Evolutionary conservation across 1,140 invertebrate genomes (phyloP), one percentile per base, ranked within the genome.

Genomic region (Neodiprion fabricii): DNA sequence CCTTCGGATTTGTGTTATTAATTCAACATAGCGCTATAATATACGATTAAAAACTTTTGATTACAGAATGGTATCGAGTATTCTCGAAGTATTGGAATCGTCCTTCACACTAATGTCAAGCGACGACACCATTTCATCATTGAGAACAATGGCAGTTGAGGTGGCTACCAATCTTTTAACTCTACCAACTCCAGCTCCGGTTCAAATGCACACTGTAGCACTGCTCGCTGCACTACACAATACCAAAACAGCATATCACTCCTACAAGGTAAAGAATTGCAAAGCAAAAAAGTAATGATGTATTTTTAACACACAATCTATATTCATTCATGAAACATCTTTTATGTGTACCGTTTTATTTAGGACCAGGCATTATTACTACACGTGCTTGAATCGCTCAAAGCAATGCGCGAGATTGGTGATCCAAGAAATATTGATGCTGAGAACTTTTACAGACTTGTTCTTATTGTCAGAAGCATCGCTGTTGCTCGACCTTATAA

Each of bases 391-490:
- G 89, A 91, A 40, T 92, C 93, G 68, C 86, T 97, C 40, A 90
- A 89, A 28, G 86, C 89, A 72, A 91, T 96, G 82, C 91, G 92
- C 40, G 89, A 91, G 50, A 80, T 83, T 1, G 80, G 83, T 82
- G 87, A 89, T 83, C 76, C 90, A 40, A 87, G 91, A 73, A 90
- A 94, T 77, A 92, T 98, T 72, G 97, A 98, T 86, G 95, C 96
- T 7, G 97, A 98, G 87, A 95, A 94, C 23, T 98, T 95, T 86
- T 97, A 97, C 87, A 91, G 96, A 12, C 89, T 98, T 9, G 91
- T 98, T 70, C 87, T 97, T 48, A 93, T 96, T 21, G 94, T 96
- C 0, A 90, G 96, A 67, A 93, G 94, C 68, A 95, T 99, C 75
- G 96, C 97, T 3, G 92, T 97, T 66, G 88, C 94, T 0, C 90